Percentiles rank a stretch among this genome's conserved stretches.
Evolutionary conservation across 2,797 vertebrate species (phyloP).

Genomic region (Cercopithecus petaurista): DNA sequence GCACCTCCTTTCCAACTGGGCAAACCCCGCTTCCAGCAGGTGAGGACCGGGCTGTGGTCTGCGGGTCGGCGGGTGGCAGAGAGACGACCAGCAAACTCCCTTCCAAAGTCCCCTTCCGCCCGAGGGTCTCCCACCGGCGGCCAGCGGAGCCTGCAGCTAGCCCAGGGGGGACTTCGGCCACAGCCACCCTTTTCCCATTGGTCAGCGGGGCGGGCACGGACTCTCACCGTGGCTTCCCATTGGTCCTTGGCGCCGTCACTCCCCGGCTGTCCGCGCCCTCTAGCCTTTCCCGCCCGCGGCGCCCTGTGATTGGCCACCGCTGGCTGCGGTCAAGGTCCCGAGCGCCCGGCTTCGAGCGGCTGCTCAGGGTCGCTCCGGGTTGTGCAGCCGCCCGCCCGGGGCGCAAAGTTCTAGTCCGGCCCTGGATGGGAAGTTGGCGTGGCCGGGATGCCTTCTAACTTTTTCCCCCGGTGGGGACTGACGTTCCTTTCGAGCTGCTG

Average conservation of each 20-base stretch:
- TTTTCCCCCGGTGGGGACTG: not conserved
- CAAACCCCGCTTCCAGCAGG: conserved; percentile 93
- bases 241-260: not conserved
- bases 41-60: conserved; percentile 74
- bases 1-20: conserved; percentile 89
- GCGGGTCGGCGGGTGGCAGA: not conserved
- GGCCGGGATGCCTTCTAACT: not conserved
- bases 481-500: not conserved
- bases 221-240: not conserved
- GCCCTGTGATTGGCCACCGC: conserved; percentile 54
- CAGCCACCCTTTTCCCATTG: conserved; percentile 47
- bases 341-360: not conserved
- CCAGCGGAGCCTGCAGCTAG: conserved; percentile 21
- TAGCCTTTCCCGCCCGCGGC: not conserved
- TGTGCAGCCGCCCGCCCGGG: not conserved
- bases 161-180: not conserved
- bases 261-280: not conserved
- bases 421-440: not conserved
- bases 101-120: conserved; percentile 4
- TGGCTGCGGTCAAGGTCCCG: not conserved
- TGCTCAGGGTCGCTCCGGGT: not conserved
- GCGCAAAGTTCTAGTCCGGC: conserved; percentile 36
- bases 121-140: conserved; percentile 56
- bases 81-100: not conserved
- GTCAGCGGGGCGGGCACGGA: not conserved